Evolutionary conservation across 1,140 invertebrate genomes (phyloP).

Genomic region (Xylocopa sonorina): DNA sequence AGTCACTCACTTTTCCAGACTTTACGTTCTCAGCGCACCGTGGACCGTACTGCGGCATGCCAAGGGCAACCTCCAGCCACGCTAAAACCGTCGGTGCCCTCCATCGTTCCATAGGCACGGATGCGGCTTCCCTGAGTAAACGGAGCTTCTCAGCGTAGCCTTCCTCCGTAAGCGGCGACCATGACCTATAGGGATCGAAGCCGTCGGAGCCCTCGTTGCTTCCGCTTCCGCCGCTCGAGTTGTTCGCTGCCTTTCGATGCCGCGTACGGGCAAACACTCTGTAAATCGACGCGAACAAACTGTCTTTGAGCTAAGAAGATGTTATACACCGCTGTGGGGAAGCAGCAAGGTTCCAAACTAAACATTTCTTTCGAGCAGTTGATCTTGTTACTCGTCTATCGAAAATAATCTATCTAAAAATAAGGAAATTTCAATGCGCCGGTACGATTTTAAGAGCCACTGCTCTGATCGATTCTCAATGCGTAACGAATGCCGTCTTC

Average conservation of each 20-base stretch:
- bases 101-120: slow-evolving; percentile 95
- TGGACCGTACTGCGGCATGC: slow-evolving; percentile 96
- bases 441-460: too few species aligned
- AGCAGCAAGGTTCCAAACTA: neutral
- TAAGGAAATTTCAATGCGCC: too few species aligned
- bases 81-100: slow-evolving; percentile 95
- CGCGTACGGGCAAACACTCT: slow-evolving; percentile 92
- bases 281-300: slow-evolving; percentile 10
- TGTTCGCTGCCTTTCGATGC: slow-evolving; percentile 86
- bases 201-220: slow-evolving; percentile 82
- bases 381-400: too few species aligned
- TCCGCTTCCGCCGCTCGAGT: slow-evolving; percentile 76
- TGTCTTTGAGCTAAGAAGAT: slow-evolving; percentile 31
- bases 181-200: slow-evolving; percentile 82
- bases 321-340: neutral
- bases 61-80: slow-evolving; percentile 95
- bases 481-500: slow-evolving; percentile 3
- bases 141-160: slow-evolving; percentile 92
- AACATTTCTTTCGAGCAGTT: too few species aligned
- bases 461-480: neutral
- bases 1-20: slow-evolving; percentile 90
- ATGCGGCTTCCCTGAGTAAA: slow-evolving; percentile 91
- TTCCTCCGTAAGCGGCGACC: slow-evolving; percentile 92
- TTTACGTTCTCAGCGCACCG: slow-evolving; percentile 96
- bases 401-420: too few species aligned